Evolutionary conservation across 2,113 vertebrate species (phyloP), one percentile per base, ranked within the genome.

Genomic region (Gnathonemus echidnorhynchus): DNA sequence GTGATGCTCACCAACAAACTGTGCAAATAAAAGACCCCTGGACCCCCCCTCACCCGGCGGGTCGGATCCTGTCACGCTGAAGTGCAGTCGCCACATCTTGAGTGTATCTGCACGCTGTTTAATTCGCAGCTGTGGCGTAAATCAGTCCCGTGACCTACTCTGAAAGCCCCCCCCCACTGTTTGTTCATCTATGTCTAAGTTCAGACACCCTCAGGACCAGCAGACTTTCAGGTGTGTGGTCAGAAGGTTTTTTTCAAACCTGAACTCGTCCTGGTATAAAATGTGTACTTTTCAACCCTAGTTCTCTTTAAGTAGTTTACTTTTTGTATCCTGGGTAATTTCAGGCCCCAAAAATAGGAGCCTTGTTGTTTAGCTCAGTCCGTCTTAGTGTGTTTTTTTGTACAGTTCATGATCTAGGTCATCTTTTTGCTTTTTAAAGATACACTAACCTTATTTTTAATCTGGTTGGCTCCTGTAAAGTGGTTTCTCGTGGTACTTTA

Each of bases 111-210:
- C 39, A 24, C 45, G 53, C 87, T 88, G 35, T 66, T 58, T 88
- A 88, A 62, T 66, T 88, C 53, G 19, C 87, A 87, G 49, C 27
- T 87, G 86, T 87, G 85, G 19, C n/a, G 85, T 53, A 87, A 87
- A 87, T 53, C 48, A 56, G 50, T 87, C 48, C n/a, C 50, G 6
- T 53, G 86, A 53, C 50, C 86, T 52, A 24, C 86, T 48, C n/a
- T 52, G 11, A 46, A 35, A 10, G 10, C 11, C 45, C 48, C 21
- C 49, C 24, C 21, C 5, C 9, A 87, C 49, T 35, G 31, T 31
- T 80, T 19, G n/a, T 56, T 87, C 19, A 21, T 53, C 50, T 19
- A 1, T 19, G 48, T 19, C 42, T 85, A 10, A 85, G 39, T 53
- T 56, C 84, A 48, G 84, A 27, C 45, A 5, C 45, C 45, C 48